Evolutionary conservation across 2,113 vertebrate species (phyloP), one percentile per base, ranked within the genome.

Genomic region (Procapra przewalskii): DNA sequence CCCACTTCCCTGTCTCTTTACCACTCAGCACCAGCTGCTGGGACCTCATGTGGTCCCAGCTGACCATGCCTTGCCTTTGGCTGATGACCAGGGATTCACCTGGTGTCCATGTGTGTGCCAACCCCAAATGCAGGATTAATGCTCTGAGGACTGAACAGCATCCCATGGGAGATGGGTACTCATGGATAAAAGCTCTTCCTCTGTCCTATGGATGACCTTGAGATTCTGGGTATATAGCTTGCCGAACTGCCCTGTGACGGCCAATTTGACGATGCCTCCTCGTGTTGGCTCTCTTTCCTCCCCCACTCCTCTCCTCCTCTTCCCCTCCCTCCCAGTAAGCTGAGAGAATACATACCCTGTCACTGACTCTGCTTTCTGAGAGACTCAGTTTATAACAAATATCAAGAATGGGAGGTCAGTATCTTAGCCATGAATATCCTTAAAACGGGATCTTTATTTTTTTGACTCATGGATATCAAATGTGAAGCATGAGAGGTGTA

Each of bases 21-120:
- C 40, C 4, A 0, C 17, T 50, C 6, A 13, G 16, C 7, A 19
- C 36, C 3, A 12, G 9, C 6, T 75, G 33, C 50, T 43, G 12
- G 0, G 29, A n/a, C 33, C 10, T 83, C 21, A 50, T 16, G 21
- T 23, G 40, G 48, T 31, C 8, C 6, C 33, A 75, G 33, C 6
- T 15, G 19, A 62, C 27, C 23, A 23, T 1, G 15, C 25, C 36
- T 62, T n/a, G 45, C 62, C 19, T 92, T 62, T 54, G 50, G 17
- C 25, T 19, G 3, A 5, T 43, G 82, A 14, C 16, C 11, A 71
- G 15, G 16, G 16, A 55, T 57, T 17, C 25, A 25, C 36, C 21
- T 16, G 9, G 3, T 36, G 12, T 84, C 48, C 21, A 0, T 57
- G 48, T 1, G 3, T 14, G 17, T 19, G 31, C n/a, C 57, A 21